These are phyloP conservation scores for Aurelia aurita complex sp. Pacific DNA, from an alignment of 30 jellyfish, hydroid and myxozoan genomes.

Conservation along the genomic window DNA sequence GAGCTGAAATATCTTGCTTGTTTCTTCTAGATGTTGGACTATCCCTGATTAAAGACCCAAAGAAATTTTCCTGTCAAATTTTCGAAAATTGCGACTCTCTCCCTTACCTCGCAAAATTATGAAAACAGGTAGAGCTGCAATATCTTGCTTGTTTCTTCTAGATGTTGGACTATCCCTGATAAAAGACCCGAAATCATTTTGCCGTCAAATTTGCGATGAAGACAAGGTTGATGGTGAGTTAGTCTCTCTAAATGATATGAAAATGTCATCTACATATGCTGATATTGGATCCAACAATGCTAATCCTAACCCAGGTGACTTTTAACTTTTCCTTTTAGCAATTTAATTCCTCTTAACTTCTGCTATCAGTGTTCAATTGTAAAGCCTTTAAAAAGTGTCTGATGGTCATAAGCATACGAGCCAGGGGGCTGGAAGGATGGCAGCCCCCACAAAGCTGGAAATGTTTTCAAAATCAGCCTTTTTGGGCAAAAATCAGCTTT, in stretches of 20 bases:
- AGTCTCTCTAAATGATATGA: conserved; percentile 4
- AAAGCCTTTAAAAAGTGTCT: too few relatives aligned
- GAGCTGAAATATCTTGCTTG: not conserved
- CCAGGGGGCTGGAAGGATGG: too few relatives aligned
- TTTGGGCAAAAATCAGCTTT: too few relatives aligned
- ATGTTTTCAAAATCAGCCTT: too few relatives aligned
- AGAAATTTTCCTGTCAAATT: conserved; percentile 45
- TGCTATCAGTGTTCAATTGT: too few relatives aligned
- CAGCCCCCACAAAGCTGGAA: too few relatives aligned
- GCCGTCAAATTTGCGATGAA: conserved; percentile 58
- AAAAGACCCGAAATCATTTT: conserved; percentile 60
- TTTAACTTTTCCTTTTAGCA: too few relatives aligned
- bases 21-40: conserved; percentile 52
- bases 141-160: not conserved
- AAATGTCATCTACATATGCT: conserved; percentile 38
- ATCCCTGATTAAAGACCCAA: conserved; percentile 56
- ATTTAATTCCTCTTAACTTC: too few relatives aligned
- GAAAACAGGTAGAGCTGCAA: not conserved
- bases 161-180: conserved; percentile 64
- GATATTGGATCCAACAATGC: conserved; percentile 66
- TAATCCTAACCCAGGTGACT: conserved; percentile 67
- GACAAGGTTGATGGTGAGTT: not conserved
- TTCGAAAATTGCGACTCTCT: not conserved
- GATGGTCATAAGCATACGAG: too few relatives aligned
- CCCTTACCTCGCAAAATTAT: too few relatives aligned